These are phyloP conservation scores for Loriculus beryllinus DNA, from an alignment of 2,797 vertebrate species.

Conservation along the genomic window DNA sequence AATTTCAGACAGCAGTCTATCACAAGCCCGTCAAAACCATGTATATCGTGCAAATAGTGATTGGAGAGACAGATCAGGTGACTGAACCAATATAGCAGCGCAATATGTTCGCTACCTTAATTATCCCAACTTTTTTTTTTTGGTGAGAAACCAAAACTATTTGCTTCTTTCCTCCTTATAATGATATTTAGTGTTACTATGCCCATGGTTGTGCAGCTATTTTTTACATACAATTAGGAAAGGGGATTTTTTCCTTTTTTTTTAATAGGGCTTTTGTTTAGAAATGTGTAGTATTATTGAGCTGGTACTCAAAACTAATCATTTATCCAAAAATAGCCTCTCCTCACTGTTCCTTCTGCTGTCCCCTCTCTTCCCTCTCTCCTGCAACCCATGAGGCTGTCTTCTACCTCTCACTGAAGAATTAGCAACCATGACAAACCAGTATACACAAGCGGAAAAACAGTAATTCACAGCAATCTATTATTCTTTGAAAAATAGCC, in stretches of 20 bases:
- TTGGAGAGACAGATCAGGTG: conserved; percentile 68
- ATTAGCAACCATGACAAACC: background rate
- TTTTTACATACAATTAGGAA: background rate
- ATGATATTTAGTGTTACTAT: conserved; percentile 38
- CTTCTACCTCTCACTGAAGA: background rate
- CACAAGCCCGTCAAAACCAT: conserved; percentile 69
- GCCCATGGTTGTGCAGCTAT: background rate
- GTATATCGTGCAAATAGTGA: conserved; percentile 68
- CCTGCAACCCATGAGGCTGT: background rate
- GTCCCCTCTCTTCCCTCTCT: background rate
- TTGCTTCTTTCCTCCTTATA: conserved; percentile 12
- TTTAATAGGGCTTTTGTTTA: background rate
- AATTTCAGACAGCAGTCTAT: conserved; percentile 73
- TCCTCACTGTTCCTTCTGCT: background rate
- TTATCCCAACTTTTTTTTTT: conserved; percentile 33
- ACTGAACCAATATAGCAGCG: conserved; percentile 68
- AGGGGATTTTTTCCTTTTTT: background rate
- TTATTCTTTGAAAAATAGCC: conserved; percentile 27
- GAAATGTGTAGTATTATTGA: background rate
- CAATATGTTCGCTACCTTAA: conserved; percentile 69
- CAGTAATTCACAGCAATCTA: background rate
- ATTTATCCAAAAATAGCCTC: background rate
- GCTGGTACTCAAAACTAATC: background rate
- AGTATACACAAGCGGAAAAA: background rate
- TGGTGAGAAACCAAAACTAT: conserved; percentile 42